phyloP scores from a whole-genome alignment of 2,113 vertebrate genomes.

The Pagrus major region DNA sequence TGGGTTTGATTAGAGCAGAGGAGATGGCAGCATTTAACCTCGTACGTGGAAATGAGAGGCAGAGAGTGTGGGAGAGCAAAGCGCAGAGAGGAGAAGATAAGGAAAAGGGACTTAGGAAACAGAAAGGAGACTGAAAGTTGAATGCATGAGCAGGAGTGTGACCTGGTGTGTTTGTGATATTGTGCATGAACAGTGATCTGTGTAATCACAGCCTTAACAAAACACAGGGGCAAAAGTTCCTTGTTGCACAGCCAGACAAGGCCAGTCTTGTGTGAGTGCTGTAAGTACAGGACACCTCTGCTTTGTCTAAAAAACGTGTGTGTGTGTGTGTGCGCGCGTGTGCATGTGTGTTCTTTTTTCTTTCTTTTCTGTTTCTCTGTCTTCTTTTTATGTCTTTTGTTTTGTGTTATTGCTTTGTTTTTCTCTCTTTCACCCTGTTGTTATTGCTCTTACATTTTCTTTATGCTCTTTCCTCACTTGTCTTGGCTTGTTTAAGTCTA shows the following conservation, averaged over 20 bases:
- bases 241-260: slow-evolving; percentile 4
- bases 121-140: background rate
- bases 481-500: too few relatives aligned
- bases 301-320: background rate
- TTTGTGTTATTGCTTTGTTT: too few relatives aligned
- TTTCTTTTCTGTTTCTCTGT: too few relatives aligned
- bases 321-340: background rate
- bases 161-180: background rate
- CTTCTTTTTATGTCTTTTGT: too few relatives aligned
- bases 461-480: too few relatives aligned
- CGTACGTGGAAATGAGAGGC: slow-evolving; percentile 14
- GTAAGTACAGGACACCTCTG: slow-evolving; percentile 7
- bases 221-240: background rate
- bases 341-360: slow-evolving; percentile 23
- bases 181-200: background rate
- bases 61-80: slow-evolving; percentile 23
- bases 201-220: background rate
- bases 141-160: background rate
- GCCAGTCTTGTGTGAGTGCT: slow-evolving; percentile 1
- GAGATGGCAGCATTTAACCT: slow-evolving; percentile 57
- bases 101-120: slow-evolving; percentile 2
- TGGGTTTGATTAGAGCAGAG: slow-evolving; percentile 73
- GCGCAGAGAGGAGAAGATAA: slow-evolving; percentile 24
- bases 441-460: too few relatives aligned
- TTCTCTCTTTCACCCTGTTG: too few relatives aligned